Conservation (phyloP, 2,888 invertebrate species). For the Cheilosia variabilis region DNA sequence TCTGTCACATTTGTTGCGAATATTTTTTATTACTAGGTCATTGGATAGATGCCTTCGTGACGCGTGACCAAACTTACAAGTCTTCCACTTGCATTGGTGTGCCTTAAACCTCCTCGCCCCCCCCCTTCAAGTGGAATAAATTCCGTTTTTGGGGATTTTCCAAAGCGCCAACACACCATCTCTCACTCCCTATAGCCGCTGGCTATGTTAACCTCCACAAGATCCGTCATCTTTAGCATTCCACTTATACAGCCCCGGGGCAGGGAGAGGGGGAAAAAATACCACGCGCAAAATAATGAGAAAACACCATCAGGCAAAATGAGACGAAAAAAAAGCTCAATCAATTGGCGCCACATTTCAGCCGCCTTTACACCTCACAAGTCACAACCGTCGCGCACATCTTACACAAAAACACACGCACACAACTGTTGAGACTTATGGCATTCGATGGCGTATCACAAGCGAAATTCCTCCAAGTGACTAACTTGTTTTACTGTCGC, state of each 20-base stretch:
- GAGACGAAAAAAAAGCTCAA: slow-evolving; percentile 52
- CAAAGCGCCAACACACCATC: slow-evolving; percentile 26
- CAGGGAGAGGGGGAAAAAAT: slow-evolving; percentile 14
- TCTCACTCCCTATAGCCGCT: slow-evolving; percentile 43
- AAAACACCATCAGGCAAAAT: slow-evolving; percentile 48
- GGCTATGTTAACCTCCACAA: slow-evolving; percentile 39
- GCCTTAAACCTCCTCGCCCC: background rate
- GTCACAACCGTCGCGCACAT: slow-evolving; percentile 20
- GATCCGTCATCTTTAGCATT: slow-evolving; percentile 57
- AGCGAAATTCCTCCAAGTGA: slow-evolving; percentile 52
- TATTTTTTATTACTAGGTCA: slow-evolving; percentile 59
- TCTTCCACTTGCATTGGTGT: background rate
- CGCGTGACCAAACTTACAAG: slow-evolving; percentile 65
- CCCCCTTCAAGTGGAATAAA: slow-evolving; percentile 26
- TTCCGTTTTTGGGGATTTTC: slow-evolving; percentile 67
- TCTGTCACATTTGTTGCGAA: slow-evolving; percentile 34
- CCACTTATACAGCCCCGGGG: slow-evolving; percentile 1
- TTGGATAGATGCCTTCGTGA: slow-evolving; percentile 43
- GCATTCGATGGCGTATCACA: slow-evolving; percentile 45
- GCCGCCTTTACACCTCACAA: slow-evolving; percentile 53
- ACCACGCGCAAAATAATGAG: slow-evolving; percentile 61
- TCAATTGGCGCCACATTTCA: slow-evolving; percentile 73
- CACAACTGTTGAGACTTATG: slow-evolving; percentile 51
- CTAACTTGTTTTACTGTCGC: slow-evolving; percentile 56
- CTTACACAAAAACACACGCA: slow-evolving; percentile 21